These are phyloP conservation scores for Sialis lutaria DNA, from an alignment of 2,888 invertebrate genomes.

Conservation along the genomic window DNA sequence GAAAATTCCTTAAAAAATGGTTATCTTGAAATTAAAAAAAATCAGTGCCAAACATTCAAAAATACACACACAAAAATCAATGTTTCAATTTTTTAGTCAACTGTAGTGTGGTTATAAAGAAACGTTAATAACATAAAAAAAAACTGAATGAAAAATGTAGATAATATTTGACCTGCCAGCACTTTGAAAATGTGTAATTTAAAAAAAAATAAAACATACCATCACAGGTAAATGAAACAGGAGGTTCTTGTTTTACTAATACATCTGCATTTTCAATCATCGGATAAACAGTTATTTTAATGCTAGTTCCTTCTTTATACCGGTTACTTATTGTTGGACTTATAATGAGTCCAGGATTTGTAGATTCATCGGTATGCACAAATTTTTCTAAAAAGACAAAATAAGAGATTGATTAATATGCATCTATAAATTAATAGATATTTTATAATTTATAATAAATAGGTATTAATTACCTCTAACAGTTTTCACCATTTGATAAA, in stretches of 20 bases:
- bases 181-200: too few relatives aligned
- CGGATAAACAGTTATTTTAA: conserved; percentile 72
- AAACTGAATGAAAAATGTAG: too few relatives aligned
- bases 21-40: too few relatives aligned
- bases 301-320: conserved; percentile 62
- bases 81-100: too few relatives aligned
- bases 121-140: too few relatives aligned
- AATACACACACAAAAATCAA: too few relatives aligned
- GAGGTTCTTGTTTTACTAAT: conserved; percentile 22
- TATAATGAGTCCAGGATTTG: conserved; percentile 78
- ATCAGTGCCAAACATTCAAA: too few relatives aligned
- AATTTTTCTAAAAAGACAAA: conserved; percentile 41
- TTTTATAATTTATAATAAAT: conserved; percentile 5
- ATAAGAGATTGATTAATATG: background rate
- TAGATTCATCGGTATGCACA: conserved; percentile 50
- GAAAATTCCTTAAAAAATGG: too few relatives aligned
- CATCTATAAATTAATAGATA: conserved; percentile 1
- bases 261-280: conserved; percentile 27
- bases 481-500: conserved; percentile 66
- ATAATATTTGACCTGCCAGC: too few relatives aligned
- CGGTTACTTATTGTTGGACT: conserved; percentile 72
- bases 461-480: conserved; percentile 46
- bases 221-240: conserved; percentile 83
- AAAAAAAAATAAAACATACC: conserved; percentile 44
- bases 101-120: too few relatives aligned